phyloP scores from a whole-genome alignment of 1,140 invertebrate species.

The Panagrolaimus sp. region DNA sequence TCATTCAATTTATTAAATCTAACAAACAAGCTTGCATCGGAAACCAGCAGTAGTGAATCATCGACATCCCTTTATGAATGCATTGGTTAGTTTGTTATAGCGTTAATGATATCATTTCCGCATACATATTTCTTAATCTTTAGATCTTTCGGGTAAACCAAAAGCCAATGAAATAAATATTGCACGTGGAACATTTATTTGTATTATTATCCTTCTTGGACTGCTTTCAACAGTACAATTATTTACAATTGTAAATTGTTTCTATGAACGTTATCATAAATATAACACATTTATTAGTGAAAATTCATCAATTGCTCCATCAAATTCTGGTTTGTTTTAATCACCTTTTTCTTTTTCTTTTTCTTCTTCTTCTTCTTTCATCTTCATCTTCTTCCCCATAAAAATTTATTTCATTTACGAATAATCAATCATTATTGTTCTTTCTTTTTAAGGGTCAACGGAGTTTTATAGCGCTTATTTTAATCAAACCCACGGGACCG shows the following conservation, averaged over 20 bases:
- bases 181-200: neutral
- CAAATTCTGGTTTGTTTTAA: too few species aligned
- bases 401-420: too few species aligned
- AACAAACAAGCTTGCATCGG: neutral
- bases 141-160: neutral
- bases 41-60: neutral
- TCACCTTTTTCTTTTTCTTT: too few species aligned
- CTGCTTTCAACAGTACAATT: conserved; percentile 4
- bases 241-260: conserved; percentile 8
- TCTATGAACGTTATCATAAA: neutral
- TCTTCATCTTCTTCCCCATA: too few species aligned
- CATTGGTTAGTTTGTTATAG: neutral
- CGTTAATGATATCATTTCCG: neutral
- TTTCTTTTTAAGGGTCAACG: too few species aligned
- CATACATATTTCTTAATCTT: too few species aligned
- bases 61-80: conserved; percentile 5
- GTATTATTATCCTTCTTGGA: neutral
- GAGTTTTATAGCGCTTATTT: too few species aligned
- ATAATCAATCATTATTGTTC: too few species aligned
- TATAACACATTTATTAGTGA: too few species aligned
- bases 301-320: too few species aligned
- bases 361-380: too few species aligned
- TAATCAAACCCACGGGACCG: too few species aligned
- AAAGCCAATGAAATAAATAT: neutral
- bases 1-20: neutral